Evolutionary conservation across 2,113 vertebrate genomes (phyloP), one percentile per base, ranked within the genome.

Genomic region (Stercorarius parasiticus): DNA sequence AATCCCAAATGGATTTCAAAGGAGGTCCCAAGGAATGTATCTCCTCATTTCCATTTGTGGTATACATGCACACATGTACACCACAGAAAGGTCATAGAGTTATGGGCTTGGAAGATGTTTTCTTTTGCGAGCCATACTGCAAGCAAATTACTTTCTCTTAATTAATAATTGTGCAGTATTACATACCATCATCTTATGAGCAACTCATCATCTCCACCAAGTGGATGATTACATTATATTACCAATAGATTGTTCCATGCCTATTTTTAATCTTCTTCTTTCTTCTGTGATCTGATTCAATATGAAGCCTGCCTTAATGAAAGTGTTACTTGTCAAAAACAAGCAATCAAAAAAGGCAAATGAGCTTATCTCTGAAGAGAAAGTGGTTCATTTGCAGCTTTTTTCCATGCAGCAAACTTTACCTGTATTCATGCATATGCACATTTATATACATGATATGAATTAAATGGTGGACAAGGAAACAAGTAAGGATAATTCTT

Each of bases 141-240:
- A 65, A 64, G 21, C 5, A 82, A 67, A 74, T 74, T 67, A 8
- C 6, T 72, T 61, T 23, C 6, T 67, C 12, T 66, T 95, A 70
- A 69, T 69, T 92, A 90, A 73, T 30, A 78, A 8, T 42, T 84
- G 5, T 42, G 29, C 19, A 82, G 10, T 59, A 32, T 58, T 72
- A 73, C 17, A 70, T n/a, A 53, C 4, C 18, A 30, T 38, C 59
- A 27, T 30, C 52, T 30, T 34, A 71, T 40, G 52, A 95, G 56
- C 40, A 93, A 95, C 84, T 89, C 87, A 22, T 67, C 25, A 61
- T 86, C 78, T 82, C 87, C 95, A 87, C 52, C 84, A 93, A 90
- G 87, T 96, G 87, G 93, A 82, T 79, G 38, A 59, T 30, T 71
- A 42, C 7, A 42, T 86, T 79, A 66, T 43, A 64, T 84, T 79